Conservation (phyloP, 2,113 vertebrate species). For the Oenanthe melanoleuca region DNA sequence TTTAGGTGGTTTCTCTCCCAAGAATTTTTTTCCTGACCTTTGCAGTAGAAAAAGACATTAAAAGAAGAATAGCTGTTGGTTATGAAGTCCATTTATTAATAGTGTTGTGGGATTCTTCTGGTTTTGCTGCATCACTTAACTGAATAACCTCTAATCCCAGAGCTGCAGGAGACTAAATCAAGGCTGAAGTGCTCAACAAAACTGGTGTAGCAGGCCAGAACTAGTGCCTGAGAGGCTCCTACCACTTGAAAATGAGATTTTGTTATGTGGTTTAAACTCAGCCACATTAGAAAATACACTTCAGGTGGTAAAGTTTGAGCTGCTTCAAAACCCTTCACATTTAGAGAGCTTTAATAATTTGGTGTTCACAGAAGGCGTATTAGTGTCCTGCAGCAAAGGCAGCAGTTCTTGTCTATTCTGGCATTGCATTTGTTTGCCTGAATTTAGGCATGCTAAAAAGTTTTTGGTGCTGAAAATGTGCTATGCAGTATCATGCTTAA, state of each 20-base stretch:
- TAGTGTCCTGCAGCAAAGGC: background rate
- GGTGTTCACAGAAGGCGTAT: background rate
- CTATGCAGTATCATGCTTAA: background rate
- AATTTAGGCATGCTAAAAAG: background rate
- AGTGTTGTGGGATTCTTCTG: background rate
- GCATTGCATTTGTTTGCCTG: background rate
- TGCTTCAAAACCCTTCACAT: background rate
- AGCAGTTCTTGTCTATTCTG: background rate
- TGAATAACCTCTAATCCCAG: background rate
- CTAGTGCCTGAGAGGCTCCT: background rate
- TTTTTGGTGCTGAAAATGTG: background rate
- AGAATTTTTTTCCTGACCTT: background rate
- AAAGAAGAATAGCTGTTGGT: background rate
- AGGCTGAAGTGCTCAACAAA: background rate
- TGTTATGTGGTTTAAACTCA: background rate
- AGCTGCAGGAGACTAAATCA: background rate
- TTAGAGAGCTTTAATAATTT: background rate
- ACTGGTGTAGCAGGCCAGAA: background rate
- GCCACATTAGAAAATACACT: background rate
- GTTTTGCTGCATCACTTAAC: background rate
- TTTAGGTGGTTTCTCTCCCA: background rate
- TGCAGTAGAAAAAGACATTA: background rate
- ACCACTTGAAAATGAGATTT: background rate
- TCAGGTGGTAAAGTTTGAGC: background rate
- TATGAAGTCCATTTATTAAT: constrained; percentile 13